Base-by-base conservation (phyloP, 2,888 invertebrate species). In the Unio delphinus region DNA sequence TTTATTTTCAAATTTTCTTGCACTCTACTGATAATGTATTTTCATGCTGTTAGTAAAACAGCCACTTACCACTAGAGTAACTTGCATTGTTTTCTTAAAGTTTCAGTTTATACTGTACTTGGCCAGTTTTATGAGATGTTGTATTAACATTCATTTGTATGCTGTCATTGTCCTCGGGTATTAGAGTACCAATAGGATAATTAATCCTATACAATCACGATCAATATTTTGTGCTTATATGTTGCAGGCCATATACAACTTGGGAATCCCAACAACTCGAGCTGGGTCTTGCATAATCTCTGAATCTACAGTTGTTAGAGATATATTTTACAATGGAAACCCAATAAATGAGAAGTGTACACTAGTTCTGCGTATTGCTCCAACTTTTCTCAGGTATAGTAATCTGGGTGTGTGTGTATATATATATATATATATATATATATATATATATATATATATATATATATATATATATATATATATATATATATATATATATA, bases 261-360 rank as follows among this genome's bases (percentile, higher is more conserved):
- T 91, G 11, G 90, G 90, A 4, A 89, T 92, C 58, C 90, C 91
- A 20, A 91, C 92, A 18, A 91, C 92, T 4, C 79, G 92, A 75
- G 91, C 91, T 34, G 91, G 89, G n/a, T 87, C 91, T 7, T 90
- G 93, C 89, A 92, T 92, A 86, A 93, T 92, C 4, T 93, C 93
- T 65, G 92, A 93, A 62, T 92, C 92, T 71, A 86, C 87, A 45
- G 92, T 94, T 17, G 82, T 92, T 3, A 89, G 94, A 60, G 94
- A 94, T 81, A 86, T 92, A 28, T 93, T 92, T 85, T 94, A 93
- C 88, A 91, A 91, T 76, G 93, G 93, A 0, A 89, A 91, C 76
- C 91, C 92, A 4, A 91, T 90, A 2, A 85, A 91, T 1, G 94
- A 94, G 83, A 90, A 89, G 28, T 92, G 92, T 18, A 92, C 93